phyloP scores from a whole-genome alignment of 2,888 invertebrate genomes.

The Creontiades dilutus region DNA sequence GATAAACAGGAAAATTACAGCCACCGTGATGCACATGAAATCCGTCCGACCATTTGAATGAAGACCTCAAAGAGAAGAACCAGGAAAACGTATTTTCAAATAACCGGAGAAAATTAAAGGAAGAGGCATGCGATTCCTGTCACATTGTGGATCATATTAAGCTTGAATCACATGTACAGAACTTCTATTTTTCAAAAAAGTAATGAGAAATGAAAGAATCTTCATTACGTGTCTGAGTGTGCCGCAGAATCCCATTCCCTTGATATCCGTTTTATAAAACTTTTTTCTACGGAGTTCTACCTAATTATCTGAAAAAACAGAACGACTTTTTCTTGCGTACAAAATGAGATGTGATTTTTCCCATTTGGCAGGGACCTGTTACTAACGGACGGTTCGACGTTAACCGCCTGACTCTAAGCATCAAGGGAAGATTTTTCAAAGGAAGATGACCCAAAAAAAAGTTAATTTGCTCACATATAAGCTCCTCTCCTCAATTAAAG shows the following conservation, averaged over 20 bases:
- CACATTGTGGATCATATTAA: too few species aligned
- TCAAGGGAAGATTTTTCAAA: slow-evolving; percentile 18
- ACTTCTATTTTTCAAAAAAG: not conserved
- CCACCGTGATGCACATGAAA: too few species aligned
- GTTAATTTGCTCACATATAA: slow-evolving; percentile 3
- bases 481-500: not conserved
- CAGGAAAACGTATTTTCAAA: too few species aligned
- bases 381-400: not conserved
- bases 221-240: not conserved
- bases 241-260: not conserved
- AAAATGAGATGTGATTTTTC: not conserved
- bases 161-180: too few species aligned
- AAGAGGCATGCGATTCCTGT: too few species aligned
- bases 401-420: slow-evolving; percentile 9
- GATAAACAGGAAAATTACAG: too few species aligned
- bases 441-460: not conserved
- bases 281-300: not conserved
- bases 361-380: not conserved
- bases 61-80: too few species aligned
- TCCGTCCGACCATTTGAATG: too few species aligned
- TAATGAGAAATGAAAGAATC: slow-evolving; percentile 4
- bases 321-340: not conserved
- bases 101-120: too few species aligned
- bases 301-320: not conserved
- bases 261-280: not conserved